phyloP scores from a whole-genome alignment of 2,797 vertebrate genomes.

The Sebastes vulpes region DNA sequence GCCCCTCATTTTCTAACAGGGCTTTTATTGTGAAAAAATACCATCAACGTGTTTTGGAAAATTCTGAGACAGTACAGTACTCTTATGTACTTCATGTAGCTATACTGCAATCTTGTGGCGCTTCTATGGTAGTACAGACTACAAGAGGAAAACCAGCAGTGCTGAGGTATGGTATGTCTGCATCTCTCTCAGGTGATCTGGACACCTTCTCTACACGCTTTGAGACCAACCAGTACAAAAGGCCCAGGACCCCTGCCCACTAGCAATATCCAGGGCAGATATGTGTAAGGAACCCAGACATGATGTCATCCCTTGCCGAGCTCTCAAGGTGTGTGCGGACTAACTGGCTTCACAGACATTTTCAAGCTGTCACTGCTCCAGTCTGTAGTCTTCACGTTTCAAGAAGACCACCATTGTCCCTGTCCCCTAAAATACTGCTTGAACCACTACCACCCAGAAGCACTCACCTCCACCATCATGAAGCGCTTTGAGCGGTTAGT shows the following conservation, averaged over 20 bases:
- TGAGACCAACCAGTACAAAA: neutral
- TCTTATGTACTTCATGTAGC: neutral
- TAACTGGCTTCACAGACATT: neutral
- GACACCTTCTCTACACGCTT: neutral
- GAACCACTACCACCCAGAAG: neutral
- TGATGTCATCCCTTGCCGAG: neutral
- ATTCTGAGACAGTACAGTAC: neutral
- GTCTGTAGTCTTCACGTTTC: neutral
- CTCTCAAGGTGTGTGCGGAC: neutral
- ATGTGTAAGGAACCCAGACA: neutral
- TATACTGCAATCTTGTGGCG: neutral
- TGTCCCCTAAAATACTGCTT: neutral
- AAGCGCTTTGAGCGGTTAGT: neutral
- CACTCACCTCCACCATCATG: neutral
- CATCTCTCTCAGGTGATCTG: neutral
- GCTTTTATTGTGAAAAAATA: too few species aligned
- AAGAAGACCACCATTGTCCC: neutral
- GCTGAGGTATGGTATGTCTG: neutral
- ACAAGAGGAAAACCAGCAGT: neutral
- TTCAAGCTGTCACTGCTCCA: neutral
- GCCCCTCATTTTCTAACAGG: too few species aligned
- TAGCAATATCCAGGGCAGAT: neutral
- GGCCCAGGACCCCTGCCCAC: neutral
- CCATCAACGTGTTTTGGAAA: neutral
- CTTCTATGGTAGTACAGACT: neutral